phyloP scores from a whole-genome alignment of 2,888 invertebrate genomes.

The Malthinus seriepunctatus region DNA sequence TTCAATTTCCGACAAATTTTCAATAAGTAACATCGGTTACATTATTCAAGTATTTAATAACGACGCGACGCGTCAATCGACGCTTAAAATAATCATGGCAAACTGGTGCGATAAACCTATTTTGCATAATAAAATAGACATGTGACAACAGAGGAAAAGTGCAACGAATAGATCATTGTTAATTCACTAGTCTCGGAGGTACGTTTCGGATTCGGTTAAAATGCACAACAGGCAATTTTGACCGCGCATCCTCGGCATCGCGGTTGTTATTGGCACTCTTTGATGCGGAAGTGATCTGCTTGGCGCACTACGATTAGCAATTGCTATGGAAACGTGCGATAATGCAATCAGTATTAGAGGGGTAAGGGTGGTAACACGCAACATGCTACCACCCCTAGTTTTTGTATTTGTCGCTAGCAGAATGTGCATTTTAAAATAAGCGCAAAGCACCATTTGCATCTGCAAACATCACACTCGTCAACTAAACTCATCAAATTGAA shows the following conservation, averaged over 20 bases:
- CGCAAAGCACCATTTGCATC: slow-evolving; percentile 57
- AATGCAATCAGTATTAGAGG: slow-evolving; percentile 57
- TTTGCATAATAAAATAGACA: slow-evolving; percentile 34
- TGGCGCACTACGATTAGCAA: slow-evolving; percentile 61
- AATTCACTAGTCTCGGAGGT: slow-evolving; percentile 29
- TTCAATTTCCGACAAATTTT: slow-evolving; percentile 26
- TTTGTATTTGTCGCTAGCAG: slow-evolving; percentile 54
- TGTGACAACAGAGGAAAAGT: slow-evolving; percentile 31
- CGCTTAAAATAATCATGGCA: slow-evolving; percentile 20
- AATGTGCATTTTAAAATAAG: slow-evolving; percentile 47
- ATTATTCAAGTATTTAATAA: not conserved
- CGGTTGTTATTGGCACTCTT: slow-evolving; percentile 50
- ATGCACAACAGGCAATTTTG: slow-evolving; percentile 24
- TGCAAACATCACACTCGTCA: slow-evolving; percentile 48
- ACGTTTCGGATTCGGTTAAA: slow-evolving; percentile 10
- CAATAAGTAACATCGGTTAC: not conserved
- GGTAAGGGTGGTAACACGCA: slow-evolving; percentile 25
- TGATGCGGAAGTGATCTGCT: slow-evolving; percentile 52
- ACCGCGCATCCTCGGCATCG: slow-evolving; percentile 38
- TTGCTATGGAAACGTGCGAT: slow-evolving; percentile 64
- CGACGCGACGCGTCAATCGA: not conserved
- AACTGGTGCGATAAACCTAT: slow-evolving; percentile 18
- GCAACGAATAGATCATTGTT: slow-evolving; percentile 28
- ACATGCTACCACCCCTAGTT: slow-evolving; percentile 54
- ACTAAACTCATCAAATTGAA: slow-evolving; percentile 53